Conservation (phyloP, 2,113 vertebrate genomes). For the Syngnathus floridae region DNA sequence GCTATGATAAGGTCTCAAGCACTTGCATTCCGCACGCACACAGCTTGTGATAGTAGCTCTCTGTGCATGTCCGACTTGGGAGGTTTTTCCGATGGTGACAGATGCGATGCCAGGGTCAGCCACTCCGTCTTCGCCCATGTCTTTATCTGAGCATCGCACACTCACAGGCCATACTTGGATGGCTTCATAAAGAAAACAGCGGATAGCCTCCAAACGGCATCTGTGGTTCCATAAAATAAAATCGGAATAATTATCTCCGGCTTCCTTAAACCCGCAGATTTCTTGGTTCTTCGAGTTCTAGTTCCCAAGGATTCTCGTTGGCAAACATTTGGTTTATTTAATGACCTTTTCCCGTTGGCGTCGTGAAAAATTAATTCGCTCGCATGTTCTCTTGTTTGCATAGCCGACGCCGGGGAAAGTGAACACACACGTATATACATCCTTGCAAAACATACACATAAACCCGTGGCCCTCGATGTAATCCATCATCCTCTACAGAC, state of each 20-base stretch:
- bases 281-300: not conserved
- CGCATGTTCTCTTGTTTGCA: constrained; percentile 40
- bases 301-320: constrained; percentile 44
- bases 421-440: constrained; percentile 3
- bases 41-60: constrained; percentile 35
- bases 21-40: constrained; percentile 27
- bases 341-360: constrained; percentile 51
- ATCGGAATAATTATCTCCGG: not conserved
- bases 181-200: constrained; percentile 22
- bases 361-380: constrained; percentile 47
- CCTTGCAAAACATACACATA: constrained; percentile 27
- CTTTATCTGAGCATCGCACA: constrained; percentile 36
- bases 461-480: constrained; percentile 37
- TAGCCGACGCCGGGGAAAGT: constrained; percentile 2
- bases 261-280: not conserved
- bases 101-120: constrained; percentile 37
- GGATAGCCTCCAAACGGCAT: constrained; percentile 12
- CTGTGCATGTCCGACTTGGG: constrained; percentile 28
- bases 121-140: constrained; percentile 27
- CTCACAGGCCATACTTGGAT: constrained; percentile 18
- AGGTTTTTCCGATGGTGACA: constrained; percentile 54
- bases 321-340: constrained; percentile 65
- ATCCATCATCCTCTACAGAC: constrained; percentile 64
- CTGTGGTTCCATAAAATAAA: not conserved
- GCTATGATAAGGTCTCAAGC: constrained; percentile 59